A percentile compares a stretch with the other conserved stretches of the same genome.
Evolutionary conservation across 1,140 invertebrate species (phyloP).

Genomic region (Elysia chlorotica): DNA sequence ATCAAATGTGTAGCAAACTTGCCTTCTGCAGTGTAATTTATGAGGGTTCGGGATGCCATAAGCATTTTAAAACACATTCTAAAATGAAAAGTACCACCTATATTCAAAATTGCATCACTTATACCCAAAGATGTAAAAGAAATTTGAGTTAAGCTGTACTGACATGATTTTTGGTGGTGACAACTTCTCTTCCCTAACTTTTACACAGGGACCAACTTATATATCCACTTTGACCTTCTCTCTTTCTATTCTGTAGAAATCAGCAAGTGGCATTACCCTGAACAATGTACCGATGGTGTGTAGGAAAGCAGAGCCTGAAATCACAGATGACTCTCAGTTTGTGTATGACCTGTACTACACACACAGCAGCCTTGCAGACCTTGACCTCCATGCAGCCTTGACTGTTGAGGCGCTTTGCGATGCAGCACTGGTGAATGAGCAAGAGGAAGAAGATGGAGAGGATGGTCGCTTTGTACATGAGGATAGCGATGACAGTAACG

Average conservation of each 20-base stretch:
- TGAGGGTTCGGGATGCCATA: too few species aligned
- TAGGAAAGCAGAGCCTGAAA: constrained; percentile 15
- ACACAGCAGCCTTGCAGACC: constrained; percentile 46
- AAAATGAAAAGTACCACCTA: too few species aligned
- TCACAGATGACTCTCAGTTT: constrained; percentile 32
- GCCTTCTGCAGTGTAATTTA: too few species aligned
- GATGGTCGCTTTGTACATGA: constrained; percentile 46
- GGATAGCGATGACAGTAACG: constrained; percentile 58
- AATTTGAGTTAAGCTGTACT: too few species aligned
- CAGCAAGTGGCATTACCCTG: constrained; percentile 40
- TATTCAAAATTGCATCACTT: too few species aligned
- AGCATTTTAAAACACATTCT: too few species aligned
- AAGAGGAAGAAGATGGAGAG: constrained; percentile 21
- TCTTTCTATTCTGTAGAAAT: constrained; percentile 19
- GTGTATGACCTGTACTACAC: constrained; percentile 60
- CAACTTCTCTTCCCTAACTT: too few species aligned
- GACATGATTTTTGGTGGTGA: too few species aligned
- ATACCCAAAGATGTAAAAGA: too few species aligned
- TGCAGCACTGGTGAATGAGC: constrained; percentile 32
- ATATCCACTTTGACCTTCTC: too few species aligned
- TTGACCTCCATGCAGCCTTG: constrained; percentile 44
- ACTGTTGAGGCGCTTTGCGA: constrained; percentile 43
- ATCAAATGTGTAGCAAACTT: too few species aligned
- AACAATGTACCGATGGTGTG: constrained; percentile 47
- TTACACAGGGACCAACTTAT: too few species aligned